phyloP scores from a whole-genome alignment of 2,797 vertebrate species.

The Clarias laeviceps region DNA sequence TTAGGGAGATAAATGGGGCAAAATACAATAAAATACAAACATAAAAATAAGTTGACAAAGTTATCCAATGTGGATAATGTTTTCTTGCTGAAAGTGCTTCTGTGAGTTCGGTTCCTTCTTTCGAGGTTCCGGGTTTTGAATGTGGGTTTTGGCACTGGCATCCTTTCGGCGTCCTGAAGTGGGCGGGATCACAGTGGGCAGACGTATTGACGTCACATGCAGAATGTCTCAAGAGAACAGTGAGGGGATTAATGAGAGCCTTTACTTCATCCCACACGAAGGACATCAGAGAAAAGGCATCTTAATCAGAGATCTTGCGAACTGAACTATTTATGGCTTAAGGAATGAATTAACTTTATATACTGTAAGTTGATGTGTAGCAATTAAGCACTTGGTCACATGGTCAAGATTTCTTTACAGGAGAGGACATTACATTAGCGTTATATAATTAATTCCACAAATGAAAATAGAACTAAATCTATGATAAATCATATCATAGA shows the following conservation, averaged over 20 bases:
- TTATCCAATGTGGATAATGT: no score
- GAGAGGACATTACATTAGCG: background rate
- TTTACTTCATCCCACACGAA: background rate
- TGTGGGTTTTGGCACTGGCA: no score
- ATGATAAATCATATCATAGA: background rate
- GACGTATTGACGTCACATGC: no score
- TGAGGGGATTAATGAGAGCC: background rate
- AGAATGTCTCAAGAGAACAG: background rate
- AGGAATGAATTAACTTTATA: background rate
- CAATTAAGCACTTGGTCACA: background rate
- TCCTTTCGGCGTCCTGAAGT: no score
- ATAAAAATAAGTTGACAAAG: no score
- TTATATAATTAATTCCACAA: background rate
- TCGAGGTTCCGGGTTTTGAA: no score
- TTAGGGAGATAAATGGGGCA: no score
- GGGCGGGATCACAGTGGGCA: no score
- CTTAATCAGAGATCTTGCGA: background rate
- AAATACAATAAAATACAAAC: no score
- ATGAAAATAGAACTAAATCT: background rate
- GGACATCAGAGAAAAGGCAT: background rate
- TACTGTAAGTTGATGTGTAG: background rate
- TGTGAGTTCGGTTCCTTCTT: no score
- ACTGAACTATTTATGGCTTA: background rate
- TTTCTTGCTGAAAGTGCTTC: no score
- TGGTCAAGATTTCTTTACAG: background rate